Conservation (phyloP, 1,140 invertebrate genomes). For the Drosophila murphyi region DNA sequence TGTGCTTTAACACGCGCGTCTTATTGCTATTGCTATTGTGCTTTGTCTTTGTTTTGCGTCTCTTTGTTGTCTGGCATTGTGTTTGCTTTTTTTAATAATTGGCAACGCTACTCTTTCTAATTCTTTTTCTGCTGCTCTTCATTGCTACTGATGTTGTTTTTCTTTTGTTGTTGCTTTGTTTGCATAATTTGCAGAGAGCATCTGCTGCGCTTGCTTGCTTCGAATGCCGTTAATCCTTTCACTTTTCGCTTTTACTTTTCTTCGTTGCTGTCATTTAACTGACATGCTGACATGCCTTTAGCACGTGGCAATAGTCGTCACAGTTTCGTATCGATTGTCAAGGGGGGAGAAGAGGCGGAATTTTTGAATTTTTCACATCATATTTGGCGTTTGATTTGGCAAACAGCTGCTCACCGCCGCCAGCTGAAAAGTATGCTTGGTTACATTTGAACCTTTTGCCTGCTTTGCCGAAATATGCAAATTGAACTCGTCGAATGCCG, state of each 20-base stretch:
- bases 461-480: conserved; percentile 30
- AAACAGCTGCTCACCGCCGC: conserved; percentile 42
- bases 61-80: conserved; percentile 50
- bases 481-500: background rate
- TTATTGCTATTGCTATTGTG: conserved; percentile 31
- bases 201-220: conserved; percentile 2
- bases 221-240: conserved; percentile 29
- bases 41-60: conserved; percentile 26
- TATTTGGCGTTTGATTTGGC: conserved; percentile 1
- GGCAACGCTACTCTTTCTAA: conserved; percentile 22
- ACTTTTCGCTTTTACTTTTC: conserved; percentile 28
- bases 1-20: conserved; percentile 23
- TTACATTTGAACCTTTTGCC: background rate
- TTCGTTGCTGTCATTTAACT: conserved; percentile 4
- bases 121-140: conserved; percentile 2
- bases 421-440: conserved; percentile 27
- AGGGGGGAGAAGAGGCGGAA: background rate
- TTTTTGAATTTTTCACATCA: background rate
- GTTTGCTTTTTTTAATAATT: conserved; percentile 40
- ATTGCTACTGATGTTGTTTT: too few relatives aligned
- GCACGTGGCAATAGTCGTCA: conserved; percentile 40
- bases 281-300: conserved; percentile 34
- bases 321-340: conserved; percentile 29
- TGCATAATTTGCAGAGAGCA: conserved; percentile 37
- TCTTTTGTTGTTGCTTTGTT: conserved; percentile 26